Conservation (phyloP, 2,113 vertebrate genomes). For the Asarcornis scutulata region DNA sequence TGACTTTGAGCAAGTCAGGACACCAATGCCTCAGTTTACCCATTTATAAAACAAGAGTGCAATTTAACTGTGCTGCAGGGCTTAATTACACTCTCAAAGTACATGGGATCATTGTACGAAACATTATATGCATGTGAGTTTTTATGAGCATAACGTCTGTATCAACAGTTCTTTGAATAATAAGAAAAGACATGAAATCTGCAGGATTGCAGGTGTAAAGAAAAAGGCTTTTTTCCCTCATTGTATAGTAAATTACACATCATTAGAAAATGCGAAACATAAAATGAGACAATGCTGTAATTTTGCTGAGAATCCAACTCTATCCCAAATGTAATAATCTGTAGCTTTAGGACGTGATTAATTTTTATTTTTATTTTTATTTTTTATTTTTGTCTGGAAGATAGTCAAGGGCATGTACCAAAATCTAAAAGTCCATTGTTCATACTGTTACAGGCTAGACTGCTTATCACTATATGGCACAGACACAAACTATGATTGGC, state of each 20-base stretch:
- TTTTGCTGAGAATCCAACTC: background rate
- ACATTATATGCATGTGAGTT: background rate
- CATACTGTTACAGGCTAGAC: background rate
- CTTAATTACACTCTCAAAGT: background rate
- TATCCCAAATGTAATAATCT: slow-evolving; percentile 28
- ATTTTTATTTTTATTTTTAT: background rate
- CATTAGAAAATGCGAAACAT: background rate
- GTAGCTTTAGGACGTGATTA: background rate
- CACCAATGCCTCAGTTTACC: slow-evolving; percentile 41
- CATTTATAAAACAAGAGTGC: background rate
- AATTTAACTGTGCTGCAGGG: background rate
- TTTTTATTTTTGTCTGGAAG: slow-evolving; percentile 35
- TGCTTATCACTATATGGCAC: background rate
- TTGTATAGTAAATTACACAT: background rate
- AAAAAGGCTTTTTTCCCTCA: fast-evolving
- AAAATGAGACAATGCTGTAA: background rate
- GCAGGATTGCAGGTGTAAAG: background rate
- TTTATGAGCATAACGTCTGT: background rate
- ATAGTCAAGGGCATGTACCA: slow-evolving; percentile 35
- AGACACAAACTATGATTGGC: background rate
- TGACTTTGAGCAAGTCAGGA: slow-evolving; percentile 5
- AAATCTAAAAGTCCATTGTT: slow-evolving; percentile 30
- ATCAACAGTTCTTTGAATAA: background rate
- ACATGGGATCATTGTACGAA: background rate
- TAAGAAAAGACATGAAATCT: background rate